Evolutionary conservation across 2,113 vertebrate species (phyloP), one percentile per base, ranked within the genome.

Genomic region (Panthera tigris): DNA sequence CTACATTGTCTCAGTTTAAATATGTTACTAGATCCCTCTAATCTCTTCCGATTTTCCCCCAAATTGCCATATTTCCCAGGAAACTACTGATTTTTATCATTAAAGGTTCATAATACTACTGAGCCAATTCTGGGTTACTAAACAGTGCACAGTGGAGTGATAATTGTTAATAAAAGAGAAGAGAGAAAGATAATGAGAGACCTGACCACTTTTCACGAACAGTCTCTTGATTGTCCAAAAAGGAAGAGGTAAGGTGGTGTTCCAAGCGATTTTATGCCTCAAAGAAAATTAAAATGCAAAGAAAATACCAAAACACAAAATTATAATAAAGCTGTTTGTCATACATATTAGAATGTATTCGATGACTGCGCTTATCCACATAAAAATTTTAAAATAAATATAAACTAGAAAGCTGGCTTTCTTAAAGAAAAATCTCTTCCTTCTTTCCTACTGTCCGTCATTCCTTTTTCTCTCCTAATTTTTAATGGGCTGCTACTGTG

Each of bases 241-340:
- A 57, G 65, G 6, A 78, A 27, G 7, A 61, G 14, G 11, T 79
- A 29, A 52, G 5, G 39, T 5, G 11, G 3, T 4, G 52, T 84
- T 57, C 33, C 55, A 97, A 82, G 74, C 69, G 29, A 83, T 48
- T 84, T 80, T 78, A 41, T 55, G 21, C 16, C 61, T 80, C 36
- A 84, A 33, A 68, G 7, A 69, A 92, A 79, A 82, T 89, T 65
- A 86, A 85, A 94, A 92, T 68, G 12, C 6, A 86, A 94, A 90
- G 25, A 84, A 57, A n/a, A 71, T 31, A 73, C 63, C 16, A 88
- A 95, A 82, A 79, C 5, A 36, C 11, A 82, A 36, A 57, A 78
- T 31, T 36, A 5, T 63, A 61, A 89, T 68, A 25, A 68, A 87
- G 69, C 78, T 31, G 5, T 19, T 85, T 69, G 63, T 4, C 50